phyloP scores from a whole-genome alignment of 1,140 invertebrate species.

The Diorhabda carinulata region DNA sequence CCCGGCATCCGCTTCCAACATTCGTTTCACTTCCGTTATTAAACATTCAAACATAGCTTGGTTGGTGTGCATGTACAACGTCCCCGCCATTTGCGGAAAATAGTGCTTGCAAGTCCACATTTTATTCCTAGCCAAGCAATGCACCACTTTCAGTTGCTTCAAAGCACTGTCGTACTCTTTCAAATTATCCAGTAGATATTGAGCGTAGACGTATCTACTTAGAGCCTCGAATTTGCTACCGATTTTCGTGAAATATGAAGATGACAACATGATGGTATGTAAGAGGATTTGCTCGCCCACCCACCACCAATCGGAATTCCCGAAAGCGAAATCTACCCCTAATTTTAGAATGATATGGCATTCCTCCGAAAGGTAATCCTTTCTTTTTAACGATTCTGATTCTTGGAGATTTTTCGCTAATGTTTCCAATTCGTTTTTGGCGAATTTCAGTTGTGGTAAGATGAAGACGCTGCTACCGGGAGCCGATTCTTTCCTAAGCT shows the following conservation, averaged over 20 bases:
- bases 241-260: slow-evolving; percentile 45
- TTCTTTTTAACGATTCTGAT: no score
- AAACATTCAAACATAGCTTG: slow-evolving; percentile 50
- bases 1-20: slow-evolving; percentile 42
- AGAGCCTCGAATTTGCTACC: slow-evolving; percentile 49
- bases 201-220: slow-evolving; percentile 53
- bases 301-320: slow-evolving; percentile 56
- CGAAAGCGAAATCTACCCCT: slow-evolving; percentile 50
- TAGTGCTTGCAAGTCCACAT: slow-evolving; percentile 43
- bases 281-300: slow-evolving; percentile 55
- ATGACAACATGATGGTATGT: slow-evolving; percentile 47
- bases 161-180: slow-evolving; percentile 40
- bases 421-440: background rate
- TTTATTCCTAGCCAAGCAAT: slow-evolving; percentile 39
- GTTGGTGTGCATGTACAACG: slow-evolving; percentile 51
- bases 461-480: slow-evolving; percentile 46
- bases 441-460: slow-evolving; percentile 46
- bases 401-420: background rate
- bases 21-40: slow-evolving; percentile 45
- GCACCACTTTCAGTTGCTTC: slow-evolving; percentile 37
- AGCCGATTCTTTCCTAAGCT: slow-evolving; percentile 48
- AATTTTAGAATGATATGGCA: slow-evolving; percentile 47
- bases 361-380: slow-evolving; percentile 33
- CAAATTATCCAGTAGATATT: slow-evolving; percentile 53
- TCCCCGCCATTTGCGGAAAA: slow-evolving; percentile 25